Evolutionary conservation across 2,888 invertebrate genomes (phyloP), one percentile per base, ranked within the genome.

Genomic region (Temnothorax rugatulus): DNA sequence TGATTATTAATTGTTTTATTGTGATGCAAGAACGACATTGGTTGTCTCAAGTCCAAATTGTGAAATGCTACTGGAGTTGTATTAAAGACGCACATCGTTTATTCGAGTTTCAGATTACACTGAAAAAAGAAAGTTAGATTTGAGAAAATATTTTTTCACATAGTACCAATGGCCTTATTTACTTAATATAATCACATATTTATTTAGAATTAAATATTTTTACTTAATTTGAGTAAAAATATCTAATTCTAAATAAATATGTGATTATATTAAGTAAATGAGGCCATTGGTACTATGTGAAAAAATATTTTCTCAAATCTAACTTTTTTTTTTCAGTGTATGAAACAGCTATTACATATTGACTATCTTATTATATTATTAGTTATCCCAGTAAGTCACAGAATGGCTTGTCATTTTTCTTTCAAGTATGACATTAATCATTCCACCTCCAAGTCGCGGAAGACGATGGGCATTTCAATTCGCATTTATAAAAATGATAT

Each of bases 351-450:
- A 44, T 64, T 64, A 52, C n/a, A 4, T 71, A 74, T 74, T 25
- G 5, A 34, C 15, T 47, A 47, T 34, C 29, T 44, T 61, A 25
- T 61, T 21, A n/a, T 18, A 41, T 41, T 34, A 34, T 63, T 59
- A 25, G 9, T 59, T 61, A 47, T 50, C 5, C 1, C 9, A 44
- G n/a, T 52, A 54, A n/a, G 15, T 57, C 18, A 57, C 4, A 29
- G n/a, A 61, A 4, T 47, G 61, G 61, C 13, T 75, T 61, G 21
- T 21, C 29, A 50, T 75, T 63, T 75, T 50, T 63, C 34, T 63
- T 63, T 75, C 7, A 44, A 74, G 8, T 41, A 25, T 29, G 25
- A 75, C 63, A 61, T 61, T 47, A 29, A 47, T 44, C 25, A 41
- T 75, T 15, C 4, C 7, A 63, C 34, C 3, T 47, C 1, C 9